Conservation (phyloP, 2,113 vertebrate species). For the Clarias magur region DNA sequence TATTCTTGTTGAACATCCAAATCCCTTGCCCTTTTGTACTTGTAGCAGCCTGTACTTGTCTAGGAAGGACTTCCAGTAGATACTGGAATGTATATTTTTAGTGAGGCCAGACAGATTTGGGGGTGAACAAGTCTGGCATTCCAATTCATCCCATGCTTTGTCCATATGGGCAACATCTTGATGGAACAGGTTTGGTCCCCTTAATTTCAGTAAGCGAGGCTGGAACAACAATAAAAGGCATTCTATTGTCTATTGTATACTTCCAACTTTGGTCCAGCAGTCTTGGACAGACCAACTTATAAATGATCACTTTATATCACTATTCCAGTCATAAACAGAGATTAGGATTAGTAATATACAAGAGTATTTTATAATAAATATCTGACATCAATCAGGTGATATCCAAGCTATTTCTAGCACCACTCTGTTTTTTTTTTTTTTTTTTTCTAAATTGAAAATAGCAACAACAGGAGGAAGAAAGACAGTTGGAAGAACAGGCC, state of each 20-base stretch:
- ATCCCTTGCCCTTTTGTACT: neutral
- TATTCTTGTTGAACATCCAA: neutral
- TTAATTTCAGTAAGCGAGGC: neutral
- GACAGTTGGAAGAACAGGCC: neutral
- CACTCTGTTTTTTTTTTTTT: neutral
- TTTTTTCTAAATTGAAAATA: neutral
- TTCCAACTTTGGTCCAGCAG: neutral
- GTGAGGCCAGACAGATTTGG: neutral
- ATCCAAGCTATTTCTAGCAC: slow-evolving; percentile 17
- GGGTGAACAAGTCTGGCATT: neutral
- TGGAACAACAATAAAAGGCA: neutral
- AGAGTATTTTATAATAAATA: slow-evolving; percentile 26
- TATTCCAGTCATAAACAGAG: neutral
- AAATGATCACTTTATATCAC: neutral
- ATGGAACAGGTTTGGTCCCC: no score
- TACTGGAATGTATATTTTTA: neutral
- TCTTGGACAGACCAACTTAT: neutral
- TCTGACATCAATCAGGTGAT: slow-evolving; percentile 4
- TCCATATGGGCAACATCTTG: no score
- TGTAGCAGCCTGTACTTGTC: neutral
- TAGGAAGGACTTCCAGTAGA: neutral
- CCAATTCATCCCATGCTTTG: neutral
- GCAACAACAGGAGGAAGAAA: neutral
- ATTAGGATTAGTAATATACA: slow-evolving; percentile 24
- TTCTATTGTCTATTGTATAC: neutral